These are phyloP conservation scores for Whitmania pigra DNA, from an alignment of 1,140 invertebrate genomes.

Conservation along the genomic window DNA sequence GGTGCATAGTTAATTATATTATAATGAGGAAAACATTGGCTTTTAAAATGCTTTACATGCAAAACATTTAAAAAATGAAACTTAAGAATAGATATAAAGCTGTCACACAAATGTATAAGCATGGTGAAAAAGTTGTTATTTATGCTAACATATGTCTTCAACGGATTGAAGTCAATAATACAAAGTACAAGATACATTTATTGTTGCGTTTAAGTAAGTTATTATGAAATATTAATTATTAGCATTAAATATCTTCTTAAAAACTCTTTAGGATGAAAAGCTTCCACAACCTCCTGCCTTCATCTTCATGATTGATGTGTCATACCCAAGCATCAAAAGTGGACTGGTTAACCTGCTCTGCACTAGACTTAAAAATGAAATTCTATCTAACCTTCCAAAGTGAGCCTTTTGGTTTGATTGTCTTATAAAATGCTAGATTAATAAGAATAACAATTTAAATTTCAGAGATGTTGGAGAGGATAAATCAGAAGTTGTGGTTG, in stretches of 20 bases:
- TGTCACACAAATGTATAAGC: no score
- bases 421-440: not conserved
- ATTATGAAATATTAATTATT: no score
- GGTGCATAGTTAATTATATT: constrained; percentile 84
- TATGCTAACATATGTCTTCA: no score
- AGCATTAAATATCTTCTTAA: no score
- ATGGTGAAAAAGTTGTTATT: no score
- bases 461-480: constrained; percentile 54
- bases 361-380: constrained; percentile 40
- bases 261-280: constrained; percentile 61
- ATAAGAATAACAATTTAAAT: constrained; percentile 37
- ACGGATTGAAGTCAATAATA: no score
- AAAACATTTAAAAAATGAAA: constrained; percentile 50
- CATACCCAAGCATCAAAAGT: constrained; percentile 85
- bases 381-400: constrained; percentile 45
- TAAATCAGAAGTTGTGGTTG: constrained; percentile 68
- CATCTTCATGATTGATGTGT: constrained; percentile 93
- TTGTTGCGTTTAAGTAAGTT: no score
- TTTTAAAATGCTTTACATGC: no score
- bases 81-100: no score
- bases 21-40: constrained; percentile 36
- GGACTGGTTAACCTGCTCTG: constrained; percentile 80
- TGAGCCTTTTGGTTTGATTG: constrained; percentile 28
- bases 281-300: constrained; percentile 84
- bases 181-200: no score